Base-by-base conservation (phyloP, 2,797 vertebrate genomes). In the Ctenopoma kingsleyae region DNA sequence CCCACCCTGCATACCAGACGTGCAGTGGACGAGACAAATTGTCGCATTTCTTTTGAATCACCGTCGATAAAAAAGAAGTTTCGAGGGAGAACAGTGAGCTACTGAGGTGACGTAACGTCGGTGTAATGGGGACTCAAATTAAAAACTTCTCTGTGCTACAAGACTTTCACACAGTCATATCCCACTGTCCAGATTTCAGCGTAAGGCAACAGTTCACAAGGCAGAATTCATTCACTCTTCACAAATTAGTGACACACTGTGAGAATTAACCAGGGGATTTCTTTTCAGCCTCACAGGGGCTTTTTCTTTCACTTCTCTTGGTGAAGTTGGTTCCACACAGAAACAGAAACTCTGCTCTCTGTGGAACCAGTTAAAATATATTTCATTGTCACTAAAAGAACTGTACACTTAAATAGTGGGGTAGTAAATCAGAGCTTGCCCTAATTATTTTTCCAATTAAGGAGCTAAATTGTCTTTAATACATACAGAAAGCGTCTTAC, bases 1-100 rank as follows among this genome's bases (percentile, higher is more conserved):
- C 86, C 89, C 88, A 82, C 87, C 89, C 90, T 59, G 73, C 83
- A 87, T 91, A 79, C 92, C 90, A 93, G 89, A 86, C 87, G 56
- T 1, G 68, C 66, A 75, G 78, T 11, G 58, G 82, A 80, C 72
- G 2, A 87, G 80, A 84, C 80, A 20, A 43, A 11, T 60, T 62
- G 80, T 83, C 80, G 76, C 81, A 85, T 55, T 82, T 52, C 46
- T 25, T 75, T 85, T 87, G 87, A 92, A 68, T 92, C 88, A 89
- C 74, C 35, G 80, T 62, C 23, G 78, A 78, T 36, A 22, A 3
- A 30, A 38, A 36, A 52, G 77, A 69, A 71, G 44, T 73, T 61
- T 55, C 13, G 17, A 65, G 60, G 56, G 67, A 61, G 63, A 22
- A 36, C 8, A 36, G 49, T n/a, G 64, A 66, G 85, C 87, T 82